phyloP scores from a whole-genome alignment of 2,113 vertebrate species.

The Serilophus lunatus region DNA sequence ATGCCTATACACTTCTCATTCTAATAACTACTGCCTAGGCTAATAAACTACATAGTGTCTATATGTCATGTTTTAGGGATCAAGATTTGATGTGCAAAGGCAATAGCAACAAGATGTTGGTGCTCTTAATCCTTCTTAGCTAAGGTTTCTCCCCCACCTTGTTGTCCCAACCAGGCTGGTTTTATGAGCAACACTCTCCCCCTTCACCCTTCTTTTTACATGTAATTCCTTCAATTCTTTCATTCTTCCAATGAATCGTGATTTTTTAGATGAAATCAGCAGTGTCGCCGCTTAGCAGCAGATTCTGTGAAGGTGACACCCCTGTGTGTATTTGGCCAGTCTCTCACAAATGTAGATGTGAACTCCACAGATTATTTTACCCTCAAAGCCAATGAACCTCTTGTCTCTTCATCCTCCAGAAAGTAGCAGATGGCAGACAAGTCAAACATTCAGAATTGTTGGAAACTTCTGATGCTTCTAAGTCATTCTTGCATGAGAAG shows the following conservation, averaged over 20 bases:
- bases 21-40: background rate
- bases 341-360: rapidly evolving
- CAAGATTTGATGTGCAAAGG: background rate
- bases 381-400: background rate
- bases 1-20: background rate
- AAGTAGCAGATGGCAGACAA: background rate
- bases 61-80: background rate
- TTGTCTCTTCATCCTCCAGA: background rate
- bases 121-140: background rate
- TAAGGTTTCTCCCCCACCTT: background rate
- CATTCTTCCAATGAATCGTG: background rate
- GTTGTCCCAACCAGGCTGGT: background rate
- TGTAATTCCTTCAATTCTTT: rapidly evolving
- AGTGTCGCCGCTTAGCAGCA: background rate
- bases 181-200: background rate
- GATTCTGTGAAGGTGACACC: background rate
- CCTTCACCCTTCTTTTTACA: background rate
- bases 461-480: background rate
- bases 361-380: background rate
- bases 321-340: background rate
- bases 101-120: background rate
- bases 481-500: background rate
- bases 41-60: background rate
- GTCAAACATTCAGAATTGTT: background rate
- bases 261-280: background rate